A percentile compares a stretch with the other conserved stretches of the same genome.
Conservation (phyloP, 64 coral and sea anemone genomes). For the Exaiptasia diaphana region DNA sequence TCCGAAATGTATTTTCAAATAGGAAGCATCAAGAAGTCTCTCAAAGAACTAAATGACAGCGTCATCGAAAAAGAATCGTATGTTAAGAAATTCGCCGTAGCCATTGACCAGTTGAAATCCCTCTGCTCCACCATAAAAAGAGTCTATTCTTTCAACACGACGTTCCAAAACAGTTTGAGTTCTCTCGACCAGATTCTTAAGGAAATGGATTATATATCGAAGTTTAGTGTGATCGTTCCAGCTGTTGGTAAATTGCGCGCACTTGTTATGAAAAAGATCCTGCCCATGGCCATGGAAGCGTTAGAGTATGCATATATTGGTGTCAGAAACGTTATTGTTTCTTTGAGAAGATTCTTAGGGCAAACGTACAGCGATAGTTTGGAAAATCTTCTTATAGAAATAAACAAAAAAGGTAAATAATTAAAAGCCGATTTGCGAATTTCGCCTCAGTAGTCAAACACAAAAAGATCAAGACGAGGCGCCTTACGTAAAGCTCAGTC, state of each 20-base stretch:
- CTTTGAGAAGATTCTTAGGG: no score
- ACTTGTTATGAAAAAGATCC: not conserved
- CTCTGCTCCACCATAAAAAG: not conserved
- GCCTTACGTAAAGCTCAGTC: no score
- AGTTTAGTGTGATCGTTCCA: not conserved
- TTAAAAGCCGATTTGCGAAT: no score
- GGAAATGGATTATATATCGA: not conserved
- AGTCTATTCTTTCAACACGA: not conserved
- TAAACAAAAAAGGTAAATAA: no score
- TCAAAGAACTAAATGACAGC: not conserved
- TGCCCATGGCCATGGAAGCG: not conserved
- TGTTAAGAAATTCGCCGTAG: not conserved
- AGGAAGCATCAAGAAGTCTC: not conserved
- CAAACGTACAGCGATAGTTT: no score
- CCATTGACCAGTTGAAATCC: not conserved
- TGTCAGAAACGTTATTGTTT: not conserved
- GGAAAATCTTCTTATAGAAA: no score
- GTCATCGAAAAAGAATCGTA: not conserved
- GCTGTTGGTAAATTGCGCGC: not conserved
- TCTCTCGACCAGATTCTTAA: not conserved
- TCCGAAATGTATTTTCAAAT: no score
- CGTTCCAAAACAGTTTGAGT: not conserved
- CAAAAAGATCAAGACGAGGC: no score
- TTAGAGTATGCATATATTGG: not conserved
- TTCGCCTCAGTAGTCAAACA: no score